phyloP scores from a whole-genome alignment of 2,113 vertebrate genomes.

The Mormyrus lacerda region DNA sequence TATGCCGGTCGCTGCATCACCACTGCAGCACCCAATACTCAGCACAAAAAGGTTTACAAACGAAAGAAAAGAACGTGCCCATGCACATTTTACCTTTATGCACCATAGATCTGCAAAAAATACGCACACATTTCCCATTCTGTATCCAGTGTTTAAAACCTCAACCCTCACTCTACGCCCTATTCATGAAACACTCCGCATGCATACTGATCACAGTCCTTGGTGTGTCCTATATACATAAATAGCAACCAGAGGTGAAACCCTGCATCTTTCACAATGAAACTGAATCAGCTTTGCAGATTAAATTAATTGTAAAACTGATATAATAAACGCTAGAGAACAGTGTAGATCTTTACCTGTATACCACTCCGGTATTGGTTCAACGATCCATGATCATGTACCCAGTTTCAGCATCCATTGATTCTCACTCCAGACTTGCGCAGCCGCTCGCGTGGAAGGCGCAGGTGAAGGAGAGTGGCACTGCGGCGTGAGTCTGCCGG shows the following conservation, averaged over 20 bases:
- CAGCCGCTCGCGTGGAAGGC: slow-evolving; percentile 34
- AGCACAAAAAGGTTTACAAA: neutral
- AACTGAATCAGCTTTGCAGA: neutral
- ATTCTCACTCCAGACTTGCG: slow-evolving; percentile 26
- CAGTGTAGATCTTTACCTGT: slow-evolving; percentile 40
- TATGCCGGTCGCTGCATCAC: slow-evolving; percentile 10
- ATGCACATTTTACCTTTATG: neutral
- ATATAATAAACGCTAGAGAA: neutral
- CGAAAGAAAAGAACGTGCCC: neutral
- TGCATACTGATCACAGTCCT: slow-evolving; percentile 9
- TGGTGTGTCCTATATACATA: slow-evolving; percentile 17
- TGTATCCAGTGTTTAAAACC: neutral
- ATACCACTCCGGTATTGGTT: slow-evolving; percentile 7
- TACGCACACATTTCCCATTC: neutral
- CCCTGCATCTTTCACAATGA: slow-evolving; percentile 18
- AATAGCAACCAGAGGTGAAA: neutral
- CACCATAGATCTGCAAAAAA: neutral
- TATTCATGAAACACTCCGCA: slow-evolving; percentile 7
- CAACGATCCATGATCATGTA: slow-evolving; percentile 26
- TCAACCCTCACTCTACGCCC: neutral
- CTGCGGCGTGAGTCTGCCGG: slow-evolving; percentile 27
- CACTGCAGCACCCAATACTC: slow-evolving; percentile 11
- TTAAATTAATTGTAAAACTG: neutral
- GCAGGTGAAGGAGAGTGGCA: slow-evolving; percentile 13
- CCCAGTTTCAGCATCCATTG: slow-evolving; percentile 15